phyloP scores from a whole-genome alignment of 1,140 invertebrate species.

The Dermatophagoides farinae region DNA sequence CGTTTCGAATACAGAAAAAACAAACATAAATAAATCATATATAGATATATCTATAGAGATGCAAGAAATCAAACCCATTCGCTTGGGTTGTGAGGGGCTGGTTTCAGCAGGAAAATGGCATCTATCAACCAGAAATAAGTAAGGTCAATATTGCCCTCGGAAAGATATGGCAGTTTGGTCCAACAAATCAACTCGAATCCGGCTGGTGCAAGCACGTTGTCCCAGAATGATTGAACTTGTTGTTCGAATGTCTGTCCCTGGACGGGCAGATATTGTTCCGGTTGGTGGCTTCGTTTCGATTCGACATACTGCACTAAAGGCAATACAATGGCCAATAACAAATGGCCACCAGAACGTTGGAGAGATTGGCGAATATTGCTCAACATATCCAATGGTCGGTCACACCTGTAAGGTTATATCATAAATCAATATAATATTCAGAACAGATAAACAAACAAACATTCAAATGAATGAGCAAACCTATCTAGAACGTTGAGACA shows the following conservation, averaged over 20 bases:
- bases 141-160: conserved; percentile 76
- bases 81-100: no score
- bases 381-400: conserved; percentile 49
- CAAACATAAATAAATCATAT: no score
- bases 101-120: conserved; percentile 44
- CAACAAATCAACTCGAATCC: conserved; percentile 52
- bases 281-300: conserved; percentile 42
- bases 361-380: conserved; percentile 40
- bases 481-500: conserved; percentile 77
- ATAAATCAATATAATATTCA: background rate
- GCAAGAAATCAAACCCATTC: no score
- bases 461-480: background rate
- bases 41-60: no score
- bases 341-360: conserved; percentile 38
- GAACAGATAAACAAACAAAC: background rate
- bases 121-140: conserved; percentile 77
- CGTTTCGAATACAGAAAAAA: no score
- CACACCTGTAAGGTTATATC: conserved; percentile 31
- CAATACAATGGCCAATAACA: conserved; percentile 61
- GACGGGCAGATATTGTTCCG: conserved; percentile 45
- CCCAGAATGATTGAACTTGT: conserved; percentile 46
- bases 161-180: conserved; percentile 70
- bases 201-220: conserved; percentile 41
- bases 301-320: conserved; percentile 80
- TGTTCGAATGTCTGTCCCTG: conserved; percentile 48